Conservation (phyloP, 2,113 vertebrate species). For the Microtus pennsylvanicus region DNA sequence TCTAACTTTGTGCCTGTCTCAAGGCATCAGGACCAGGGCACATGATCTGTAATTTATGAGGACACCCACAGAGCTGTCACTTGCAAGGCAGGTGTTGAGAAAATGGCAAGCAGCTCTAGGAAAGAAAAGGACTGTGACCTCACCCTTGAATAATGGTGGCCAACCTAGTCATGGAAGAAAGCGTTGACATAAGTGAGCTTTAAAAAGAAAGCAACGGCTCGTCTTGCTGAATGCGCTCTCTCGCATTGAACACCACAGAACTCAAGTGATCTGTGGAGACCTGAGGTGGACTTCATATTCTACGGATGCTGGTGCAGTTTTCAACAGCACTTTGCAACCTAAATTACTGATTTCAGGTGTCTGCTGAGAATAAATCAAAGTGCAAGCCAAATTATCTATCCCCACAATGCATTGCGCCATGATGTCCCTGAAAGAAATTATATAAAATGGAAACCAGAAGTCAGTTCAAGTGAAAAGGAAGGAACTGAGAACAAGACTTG, state of each 20-base stretch:
- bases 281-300: constrained; percentile 54
- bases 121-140: constrained; percentile 96
- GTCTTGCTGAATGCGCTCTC: constrained; percentile 79
- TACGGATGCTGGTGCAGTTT: background rate
- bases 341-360: constrained; percentile 63
- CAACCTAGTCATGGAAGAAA: constrained; percentile 92
- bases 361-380: background rate
- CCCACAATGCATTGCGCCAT: background rate
- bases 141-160: constrained; percentile 94
- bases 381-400: constrained; percentile 39
- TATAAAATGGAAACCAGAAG: constrained; percentile 42
- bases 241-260: constrained; percentile 57
- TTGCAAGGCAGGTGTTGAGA: constrained; percentile 96
- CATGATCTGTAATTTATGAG: constrained; percentile 98
- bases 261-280: constrained; percentile 77
- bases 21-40: constrained; percentile 90
- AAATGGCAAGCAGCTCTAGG: constrained; percentile 90
- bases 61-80: constrained; percentile 98
- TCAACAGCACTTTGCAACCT: constrained; percentile 29
- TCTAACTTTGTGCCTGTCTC: constrained; percentile 95
- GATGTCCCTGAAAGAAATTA: constrained; percentile 41
- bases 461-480: constrained; percentile 15
- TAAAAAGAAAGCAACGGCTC: constrained; percentile 91
- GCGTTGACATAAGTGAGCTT: constrained; percentile 91
- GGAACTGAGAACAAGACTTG: background rate